Percentiles rank a stretch among this genome's conserved stretches.
Conservation (phyloP, 2,113 vertebrate genomes). For the Mugil cephalus region DNA sequence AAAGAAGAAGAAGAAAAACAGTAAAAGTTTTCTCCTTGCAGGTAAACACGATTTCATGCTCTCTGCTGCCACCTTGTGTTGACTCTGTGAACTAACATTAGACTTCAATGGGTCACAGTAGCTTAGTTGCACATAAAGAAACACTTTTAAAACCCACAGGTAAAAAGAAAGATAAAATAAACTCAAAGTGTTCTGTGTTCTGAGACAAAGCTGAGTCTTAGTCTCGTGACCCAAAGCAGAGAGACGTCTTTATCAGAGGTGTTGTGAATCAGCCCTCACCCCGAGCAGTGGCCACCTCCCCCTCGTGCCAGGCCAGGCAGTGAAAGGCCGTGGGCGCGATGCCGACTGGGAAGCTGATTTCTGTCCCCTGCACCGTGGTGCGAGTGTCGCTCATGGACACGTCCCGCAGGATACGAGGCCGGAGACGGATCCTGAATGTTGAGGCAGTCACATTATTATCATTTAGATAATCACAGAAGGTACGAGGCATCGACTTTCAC, state of each 20-base stretch:
- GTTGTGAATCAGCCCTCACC: constrained; percentile 85
- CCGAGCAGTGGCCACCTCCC: constrained; percentile 93
- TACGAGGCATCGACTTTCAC: too few relatives aligned
- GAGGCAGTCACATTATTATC: background rate
- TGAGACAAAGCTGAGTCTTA: too few relatives aligned
- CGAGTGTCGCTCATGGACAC: constrained; percentile 88
- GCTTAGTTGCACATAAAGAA: too few relatives aligned
- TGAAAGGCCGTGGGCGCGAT: constrained; percentile 93
- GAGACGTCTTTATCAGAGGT: too few relatives aligned
- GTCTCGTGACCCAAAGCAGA: too few relatives aligned
- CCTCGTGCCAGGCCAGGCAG: constrained; percentile 91
- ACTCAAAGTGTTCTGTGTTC: too few relatives aligned
- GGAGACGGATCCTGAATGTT: constrained; percentile 87
- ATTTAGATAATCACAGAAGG: too few relatives aligned
- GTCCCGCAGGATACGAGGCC: constrained; percentile 88
- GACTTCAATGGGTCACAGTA: too few relatives aligned
- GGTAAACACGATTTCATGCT: background rate
- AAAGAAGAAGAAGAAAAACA: background rate
- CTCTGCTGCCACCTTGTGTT: constrained; percentile 24
- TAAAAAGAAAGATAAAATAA: too few relatives aligned
- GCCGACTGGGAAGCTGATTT: constrained; percentile 93
- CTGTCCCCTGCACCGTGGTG: constrained; percentile 87
- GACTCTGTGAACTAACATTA: background rate
- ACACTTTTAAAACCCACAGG: background rate
- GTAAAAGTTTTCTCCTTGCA: background rate